phyloP scores from a whole-genome alignment of 2,797 vertebrate genomes.

The Salmo trutta region DNA sequence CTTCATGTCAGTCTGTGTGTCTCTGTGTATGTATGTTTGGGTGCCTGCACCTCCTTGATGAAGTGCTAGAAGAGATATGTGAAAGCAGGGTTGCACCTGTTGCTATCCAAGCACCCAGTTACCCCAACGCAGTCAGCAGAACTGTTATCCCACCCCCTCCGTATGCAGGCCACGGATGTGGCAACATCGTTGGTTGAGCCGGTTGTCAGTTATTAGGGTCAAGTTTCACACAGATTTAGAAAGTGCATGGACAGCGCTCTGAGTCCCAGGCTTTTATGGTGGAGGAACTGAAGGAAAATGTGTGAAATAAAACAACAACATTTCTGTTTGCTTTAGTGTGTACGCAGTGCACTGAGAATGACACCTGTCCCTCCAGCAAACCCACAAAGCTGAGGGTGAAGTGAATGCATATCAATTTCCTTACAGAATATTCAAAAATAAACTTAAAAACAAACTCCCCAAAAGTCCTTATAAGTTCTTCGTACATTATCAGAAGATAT shows the following conservation, averaged over 20 bases:
- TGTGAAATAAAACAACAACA: constrained; percentile 14
- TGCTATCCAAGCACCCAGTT: constrained; percentile 38
- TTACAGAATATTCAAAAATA: not conserved
- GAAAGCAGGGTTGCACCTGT: constrained; percentile 25
- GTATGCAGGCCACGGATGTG: constrained; percentile 28
- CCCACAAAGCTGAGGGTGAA: not conserved
- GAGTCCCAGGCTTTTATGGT: constrained; percentile 77
- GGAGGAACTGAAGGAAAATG: constrained; percentile 54
- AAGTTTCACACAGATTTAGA: constrained; percentile 80
- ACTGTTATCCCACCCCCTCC: constrained; percentile 44
- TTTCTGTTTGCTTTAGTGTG: not conserved
- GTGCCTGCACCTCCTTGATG: not conserved
- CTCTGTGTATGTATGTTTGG: constrained; percentile 9
- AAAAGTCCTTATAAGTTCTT: not conserved
- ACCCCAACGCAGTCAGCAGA: constrained; percentile 28
- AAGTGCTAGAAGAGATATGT: not conserved
- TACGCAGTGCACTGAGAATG: not conserved
- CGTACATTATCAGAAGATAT: not conserved
- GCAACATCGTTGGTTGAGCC: constrained; percentile 59
- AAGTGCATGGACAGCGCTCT: constrained; percentile 73
- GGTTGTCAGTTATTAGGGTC: constrained; percentile 70
- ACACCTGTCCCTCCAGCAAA: not conserved
- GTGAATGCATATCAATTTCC: not conserved
- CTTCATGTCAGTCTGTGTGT: constrained; percentile 18
- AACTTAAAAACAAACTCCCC: not conserved